A percentile compares a stretch with the other conserved stretches of the same genome.
Evolutionary conservation across 2,888 invertebrate species (phyloP).

Genomic region (Steromphala cineraria): DNA sequence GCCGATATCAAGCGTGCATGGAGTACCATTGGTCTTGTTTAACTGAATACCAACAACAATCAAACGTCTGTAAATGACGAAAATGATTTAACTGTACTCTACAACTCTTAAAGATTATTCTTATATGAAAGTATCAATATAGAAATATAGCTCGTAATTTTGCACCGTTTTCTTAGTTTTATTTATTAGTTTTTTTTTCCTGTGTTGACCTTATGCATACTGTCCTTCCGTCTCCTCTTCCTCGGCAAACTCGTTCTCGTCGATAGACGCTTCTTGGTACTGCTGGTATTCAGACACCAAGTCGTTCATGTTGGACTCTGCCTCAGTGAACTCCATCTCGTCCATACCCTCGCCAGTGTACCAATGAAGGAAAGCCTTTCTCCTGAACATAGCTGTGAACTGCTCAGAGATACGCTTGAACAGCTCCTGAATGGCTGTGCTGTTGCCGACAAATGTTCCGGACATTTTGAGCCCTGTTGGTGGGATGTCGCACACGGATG

Average conservation of each 20-base stretch:
- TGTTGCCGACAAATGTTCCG: slow-evolving; percentile 70
- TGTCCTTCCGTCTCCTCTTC: background rate
- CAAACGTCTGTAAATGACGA: too few relatives aligned
- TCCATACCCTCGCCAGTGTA: slow-evolving; percentile 98
- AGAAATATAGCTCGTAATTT: too few relatives aligned
- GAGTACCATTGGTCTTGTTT: too few relatives aligned
- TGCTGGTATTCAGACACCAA: slow-evolving; percentile 71
- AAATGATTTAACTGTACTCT: too few relatives aligned
- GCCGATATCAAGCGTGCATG: too few relatives aligned
- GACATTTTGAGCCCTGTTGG: slow-evolving; percentile 70
- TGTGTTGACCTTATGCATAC: background rate
- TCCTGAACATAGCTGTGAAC: slow-evolving; percentile 92
- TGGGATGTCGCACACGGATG: slow-evolving; percentile 69
- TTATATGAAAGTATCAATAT: too few relatives aligned
- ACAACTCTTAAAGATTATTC: too few relatives aligned
- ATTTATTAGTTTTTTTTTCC: too few relatives aligned
- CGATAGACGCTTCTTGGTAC: slow-evolving; percentile 66
- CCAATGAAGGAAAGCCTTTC: slow-evolving; percentile 98
- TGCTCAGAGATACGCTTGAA: slow-evolving; percentile 72
- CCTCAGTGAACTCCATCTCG: slow-evolving; percentile 96
- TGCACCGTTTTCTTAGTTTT: too few relatives aligned
- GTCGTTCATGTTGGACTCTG: slow-evolving; percentile 93
- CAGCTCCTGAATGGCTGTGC: slow-evolving; percentile 71
- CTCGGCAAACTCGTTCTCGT: slow-evolving; percentile 29
- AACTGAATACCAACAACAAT: too few relatives aligned